Evolutionary conservation across 2,888 invertebrate genomes (phyloP).

Genomic region (Ecdyonurus torrentis): DNA sequence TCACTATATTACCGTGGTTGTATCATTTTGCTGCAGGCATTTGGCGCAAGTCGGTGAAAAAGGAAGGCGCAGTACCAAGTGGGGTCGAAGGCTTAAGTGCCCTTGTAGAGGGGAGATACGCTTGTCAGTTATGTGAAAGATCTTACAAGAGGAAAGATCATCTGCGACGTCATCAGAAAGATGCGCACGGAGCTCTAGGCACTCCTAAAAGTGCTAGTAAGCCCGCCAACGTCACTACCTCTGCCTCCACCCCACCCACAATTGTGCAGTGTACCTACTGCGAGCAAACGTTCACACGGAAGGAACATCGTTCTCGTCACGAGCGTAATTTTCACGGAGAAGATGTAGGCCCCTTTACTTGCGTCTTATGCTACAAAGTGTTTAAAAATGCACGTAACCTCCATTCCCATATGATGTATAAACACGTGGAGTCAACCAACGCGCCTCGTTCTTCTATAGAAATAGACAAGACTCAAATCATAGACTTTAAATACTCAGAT

Average conservation of each 20-base stretch:
- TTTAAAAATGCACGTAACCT: neutral
- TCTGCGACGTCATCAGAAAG: neutral
- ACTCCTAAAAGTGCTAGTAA: too few relatives aligned
- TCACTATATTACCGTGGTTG: neutral
- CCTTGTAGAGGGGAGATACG: neutral
- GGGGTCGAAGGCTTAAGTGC: too few relatives aligned
- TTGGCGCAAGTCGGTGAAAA: neutral
- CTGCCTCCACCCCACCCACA: neutral
- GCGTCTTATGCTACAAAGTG: neutral
- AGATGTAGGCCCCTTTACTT: neutral
- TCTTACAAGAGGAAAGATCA: neutral
- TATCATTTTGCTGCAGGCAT: neutral
- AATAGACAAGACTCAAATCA: too few relatives aligned
- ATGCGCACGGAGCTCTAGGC: too few relatives aligned
- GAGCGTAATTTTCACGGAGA: neutral
- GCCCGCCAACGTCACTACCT: too few relatives aligned
- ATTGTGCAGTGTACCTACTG: neutral
- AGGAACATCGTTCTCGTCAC: neutral
- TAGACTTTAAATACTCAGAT: neutral
- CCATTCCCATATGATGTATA: neutral
- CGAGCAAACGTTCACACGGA: neutral
- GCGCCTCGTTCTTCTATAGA: too few relatives aligned
- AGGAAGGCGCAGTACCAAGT: too few relatives aligned
- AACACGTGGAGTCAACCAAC: too few relatives aligned
- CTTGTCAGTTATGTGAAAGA: neutral